A percentile compares a stretch with the other conserved stretches of the same genome.
Conservation (phyloP, 2,113 vertebrate species). For the Phrynocephalus versicolor region DNA sequence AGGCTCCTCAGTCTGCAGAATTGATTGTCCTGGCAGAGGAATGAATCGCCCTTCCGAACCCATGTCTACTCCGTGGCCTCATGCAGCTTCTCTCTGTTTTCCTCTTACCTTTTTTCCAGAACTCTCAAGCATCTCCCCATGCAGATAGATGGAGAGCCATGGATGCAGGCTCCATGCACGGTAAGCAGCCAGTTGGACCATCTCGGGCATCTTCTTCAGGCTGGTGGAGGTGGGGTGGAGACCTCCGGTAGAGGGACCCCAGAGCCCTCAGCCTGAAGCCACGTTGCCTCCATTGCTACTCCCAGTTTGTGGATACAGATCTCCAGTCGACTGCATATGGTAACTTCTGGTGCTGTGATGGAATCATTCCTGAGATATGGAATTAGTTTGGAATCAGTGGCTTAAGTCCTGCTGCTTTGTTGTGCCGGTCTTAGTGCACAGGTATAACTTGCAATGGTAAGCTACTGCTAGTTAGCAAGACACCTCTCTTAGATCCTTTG, state of each 20-base stretch:
- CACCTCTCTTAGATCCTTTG: too few relatives aligned
- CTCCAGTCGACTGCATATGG: background rate
- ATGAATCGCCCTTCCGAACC: background rate
- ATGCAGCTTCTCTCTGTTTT: background rate
- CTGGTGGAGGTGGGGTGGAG: background rate
- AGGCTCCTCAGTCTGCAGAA: too few relatives aligned
- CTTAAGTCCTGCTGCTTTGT: too few relatives aligned
- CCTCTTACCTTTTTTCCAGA: conserved; percentile 64
- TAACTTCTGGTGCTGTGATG: background rate
- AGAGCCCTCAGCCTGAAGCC: too few relatives aligned
- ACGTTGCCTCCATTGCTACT: background rate
- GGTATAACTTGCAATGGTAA: too few relatives aligned
- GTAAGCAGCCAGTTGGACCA: conserved; percentile 63
- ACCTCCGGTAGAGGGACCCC: too few relatives aligned
- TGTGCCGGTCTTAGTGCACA: too few relatives aligned
- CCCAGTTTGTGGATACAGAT: background rate
- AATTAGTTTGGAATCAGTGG: background rate
- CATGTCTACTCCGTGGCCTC: background rate
- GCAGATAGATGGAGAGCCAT: conserved; percentile 95
- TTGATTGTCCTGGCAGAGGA: background rate
- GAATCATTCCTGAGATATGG: background rate
- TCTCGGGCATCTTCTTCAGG: background rate
- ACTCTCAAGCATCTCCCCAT: conserved; percentile 90
- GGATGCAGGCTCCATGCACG: conserved; percentile 94
- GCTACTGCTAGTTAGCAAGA: too few relatives aligned